Conservation (phyloP, 1,140 invertebrate species). For the Aphis craccivora region DNA sequence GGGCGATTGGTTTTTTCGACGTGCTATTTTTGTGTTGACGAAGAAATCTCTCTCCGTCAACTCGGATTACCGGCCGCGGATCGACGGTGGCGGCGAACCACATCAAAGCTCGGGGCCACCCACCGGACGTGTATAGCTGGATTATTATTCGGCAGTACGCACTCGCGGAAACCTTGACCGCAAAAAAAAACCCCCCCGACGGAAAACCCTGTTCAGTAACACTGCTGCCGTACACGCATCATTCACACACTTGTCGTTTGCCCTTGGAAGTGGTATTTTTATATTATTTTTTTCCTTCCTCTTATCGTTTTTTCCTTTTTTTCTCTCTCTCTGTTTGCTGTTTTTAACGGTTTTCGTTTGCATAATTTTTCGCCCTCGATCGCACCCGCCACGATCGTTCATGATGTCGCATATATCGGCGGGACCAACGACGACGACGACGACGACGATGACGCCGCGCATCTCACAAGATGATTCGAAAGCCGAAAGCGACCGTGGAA, state of each 20-base stretch:
- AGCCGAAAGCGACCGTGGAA: background rate
- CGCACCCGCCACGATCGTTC: background rate
- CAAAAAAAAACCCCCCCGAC: background rate
- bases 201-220: background rate
- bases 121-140: background rate
- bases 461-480: background rate
- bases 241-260: too few species aligned
- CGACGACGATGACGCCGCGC: too few species aligned
- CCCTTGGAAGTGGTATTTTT: too few species aligned
- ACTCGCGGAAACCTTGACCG: slow-evolving; percentile 7
- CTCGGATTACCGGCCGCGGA: slow-evolving; percentile 37
- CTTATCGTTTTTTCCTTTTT: too few species aligned
- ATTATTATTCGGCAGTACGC: background rate
- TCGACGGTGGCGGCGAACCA: background rate
- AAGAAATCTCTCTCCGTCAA: slow-evolving; percentile 32
- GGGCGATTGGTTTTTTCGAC: slow-evolving; percentile 55
- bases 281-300: background rate
- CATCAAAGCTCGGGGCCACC: background rate
- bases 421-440: background rate
- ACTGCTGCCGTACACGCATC: background rate
- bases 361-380: background rate
- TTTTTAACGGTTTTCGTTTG: background rate
- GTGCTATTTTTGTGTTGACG: slow-evolving; percentile 51
- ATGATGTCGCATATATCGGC: background rate
- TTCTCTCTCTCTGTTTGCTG: background rate